A percentile compares a stretch with the other conserved stretches of the same genome.
Evolutionary conservation across 2,797 vertebrate species (phyloP).

Genomic region (Nothura maculosa): DNA sequence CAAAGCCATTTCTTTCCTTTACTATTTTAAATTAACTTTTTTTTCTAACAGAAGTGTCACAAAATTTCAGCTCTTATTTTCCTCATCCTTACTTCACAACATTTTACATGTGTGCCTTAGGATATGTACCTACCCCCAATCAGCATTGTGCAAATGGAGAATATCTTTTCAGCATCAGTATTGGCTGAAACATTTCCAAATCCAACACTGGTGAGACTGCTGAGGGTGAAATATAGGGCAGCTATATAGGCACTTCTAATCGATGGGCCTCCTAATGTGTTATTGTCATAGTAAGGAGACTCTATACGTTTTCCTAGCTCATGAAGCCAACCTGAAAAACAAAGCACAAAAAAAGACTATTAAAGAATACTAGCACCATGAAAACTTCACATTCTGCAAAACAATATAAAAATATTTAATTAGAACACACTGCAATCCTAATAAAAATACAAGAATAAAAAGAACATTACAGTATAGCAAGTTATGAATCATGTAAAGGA

Average conservation of each 20-base stretch:
- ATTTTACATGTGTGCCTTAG: neutral
- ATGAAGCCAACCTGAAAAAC: slow-evolving; percentile 92
- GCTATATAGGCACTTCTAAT: slow-evolving; percentile 95
- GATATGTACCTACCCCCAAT: slow-evolving; percentile 88
- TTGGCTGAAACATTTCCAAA: slow-evolving; percentile 98
- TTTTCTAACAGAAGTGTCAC: neutral
- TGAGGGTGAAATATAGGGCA: slow-evolving; percentile 97
- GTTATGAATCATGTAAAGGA: neutral
- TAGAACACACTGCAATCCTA: neutral
- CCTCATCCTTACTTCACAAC: neutral
- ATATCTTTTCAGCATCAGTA: slow-evolving; percentile 96
- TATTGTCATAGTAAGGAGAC: slow-evolving; percentile 89
- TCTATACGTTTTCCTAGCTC: slow-evolving; percentile 96
- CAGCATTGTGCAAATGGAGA: slow-evolving; percentile 97
- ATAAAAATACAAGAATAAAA: neutral
- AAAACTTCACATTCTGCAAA: neutral
- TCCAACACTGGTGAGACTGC: slow-evolving; percentile 98
- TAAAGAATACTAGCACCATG: neutral
- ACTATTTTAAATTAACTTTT: neutral
- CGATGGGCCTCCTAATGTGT: slow-evolving; percentile 86
- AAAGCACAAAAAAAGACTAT: neutral
- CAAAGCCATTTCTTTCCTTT: neutral
- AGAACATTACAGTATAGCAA: neutral
- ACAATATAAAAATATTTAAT: neutral
- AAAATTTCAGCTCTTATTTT: neutral